These are phyloP conservation scores for Pediacus dermestoides DNA, from an alignment of 2,888 invertebrate species.

Conservation along the genomic window DNA sequence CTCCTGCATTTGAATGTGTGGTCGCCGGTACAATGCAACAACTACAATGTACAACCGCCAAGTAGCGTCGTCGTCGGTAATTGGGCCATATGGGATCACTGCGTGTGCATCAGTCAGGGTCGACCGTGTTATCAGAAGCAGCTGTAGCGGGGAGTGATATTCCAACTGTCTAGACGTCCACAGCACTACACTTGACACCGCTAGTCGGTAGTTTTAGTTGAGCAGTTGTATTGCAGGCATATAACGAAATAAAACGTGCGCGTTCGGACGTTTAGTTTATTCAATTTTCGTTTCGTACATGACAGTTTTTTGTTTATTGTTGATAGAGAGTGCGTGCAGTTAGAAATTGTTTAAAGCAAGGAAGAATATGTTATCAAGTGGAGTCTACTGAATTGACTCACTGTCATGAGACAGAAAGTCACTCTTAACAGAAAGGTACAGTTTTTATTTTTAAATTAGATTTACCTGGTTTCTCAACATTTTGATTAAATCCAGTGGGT, in stretches of 20 bases:
- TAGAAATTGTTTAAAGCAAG: neutral
- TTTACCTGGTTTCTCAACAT: too few relatives aligned
- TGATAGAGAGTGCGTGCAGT: neutral
- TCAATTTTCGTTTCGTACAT: too few relatives aligned
- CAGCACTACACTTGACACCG: conserved; percentile 41
- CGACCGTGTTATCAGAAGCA: conserved; percentile 40
- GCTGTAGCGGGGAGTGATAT: conserved; percentile 36
- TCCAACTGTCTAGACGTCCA: conserved; percentile 43
- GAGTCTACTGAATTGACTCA: conserved; percentile 45
- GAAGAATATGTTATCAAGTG: conserved; percentile 38
- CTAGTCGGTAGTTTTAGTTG: conserved; percentile 19
- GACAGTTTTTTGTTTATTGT: too few relatives aligned
- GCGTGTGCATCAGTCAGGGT: conserved; percentile 41
- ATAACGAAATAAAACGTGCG: neutral
- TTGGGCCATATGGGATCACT: conserved; percentile 10
- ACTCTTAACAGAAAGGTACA: conserved; percentile 48
- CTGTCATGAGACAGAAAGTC: conserved; percentile 48
- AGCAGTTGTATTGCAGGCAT: neutral
- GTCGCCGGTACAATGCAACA: too few relatives aligned
- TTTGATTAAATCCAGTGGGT: too few relatives aligned
- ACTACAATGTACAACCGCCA: neutral
- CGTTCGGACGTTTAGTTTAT: too few relatives aligned
- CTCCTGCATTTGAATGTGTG: too few relatives aligned
- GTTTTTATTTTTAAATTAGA: neutral
- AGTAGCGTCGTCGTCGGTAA: conserved; percentile 5